Evolutionary conservation across 23 tunicate genomes (phyloP).

Genomic region (Botrylloides violaceus): DNA sequence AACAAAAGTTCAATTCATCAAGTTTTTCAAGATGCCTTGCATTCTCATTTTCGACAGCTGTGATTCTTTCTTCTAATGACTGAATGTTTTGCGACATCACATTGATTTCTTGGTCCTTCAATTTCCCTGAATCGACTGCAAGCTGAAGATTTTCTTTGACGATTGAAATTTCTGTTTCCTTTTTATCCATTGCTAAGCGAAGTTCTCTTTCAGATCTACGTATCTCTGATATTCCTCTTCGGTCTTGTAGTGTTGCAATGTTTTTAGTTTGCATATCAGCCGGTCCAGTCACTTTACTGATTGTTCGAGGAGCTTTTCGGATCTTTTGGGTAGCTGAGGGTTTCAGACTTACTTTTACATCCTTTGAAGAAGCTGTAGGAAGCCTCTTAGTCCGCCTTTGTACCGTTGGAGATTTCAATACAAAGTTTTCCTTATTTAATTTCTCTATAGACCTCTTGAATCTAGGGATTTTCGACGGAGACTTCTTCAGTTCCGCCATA

Average conservation of each 20-base stretch:
- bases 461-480: conserved; percentile 15
- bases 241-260: background rate
- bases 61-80: no score
- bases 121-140: no score
- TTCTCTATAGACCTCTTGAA: background rate
- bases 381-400: background rate
- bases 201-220: background rate
- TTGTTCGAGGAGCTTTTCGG: background rate
- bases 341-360: background rate
- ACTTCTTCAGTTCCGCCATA: background rate
- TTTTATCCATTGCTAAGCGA: background rate
- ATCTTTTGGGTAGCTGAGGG: background rate
- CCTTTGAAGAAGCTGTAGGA: background rate
- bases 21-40: conserved; percentile 1
- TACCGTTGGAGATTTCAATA: background rate
- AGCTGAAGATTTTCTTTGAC: background rate
- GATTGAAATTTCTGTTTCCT: background rate
- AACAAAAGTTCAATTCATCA: background rate
- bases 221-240: conserved; percentile 14
- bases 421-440: background rate
- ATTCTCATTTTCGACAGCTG: background rate
- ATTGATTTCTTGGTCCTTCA: background rate
- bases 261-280: background rate
- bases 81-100: background rate
- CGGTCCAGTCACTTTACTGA: background rate